A percentile compares a stretch with the other conserved stretches of the same genome.
phyloP scores from a whole-genome alignment of 2,888 invertebrate genomes.

The Germaria angustata region DNA sequence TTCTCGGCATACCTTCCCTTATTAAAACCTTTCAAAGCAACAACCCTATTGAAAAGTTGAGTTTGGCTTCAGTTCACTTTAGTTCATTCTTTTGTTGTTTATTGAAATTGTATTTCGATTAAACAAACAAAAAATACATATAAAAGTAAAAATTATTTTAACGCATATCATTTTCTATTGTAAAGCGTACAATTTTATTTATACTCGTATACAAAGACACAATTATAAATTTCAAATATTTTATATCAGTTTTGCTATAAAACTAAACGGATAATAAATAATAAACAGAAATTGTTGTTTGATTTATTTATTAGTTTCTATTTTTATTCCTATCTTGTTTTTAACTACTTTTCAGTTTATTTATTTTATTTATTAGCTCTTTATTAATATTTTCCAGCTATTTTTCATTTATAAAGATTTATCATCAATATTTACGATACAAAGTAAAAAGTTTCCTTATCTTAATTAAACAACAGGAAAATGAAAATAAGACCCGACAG shows the following conservation, averaged over 20 bases:
- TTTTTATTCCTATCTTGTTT: constrained; percentile 26
- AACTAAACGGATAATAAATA: constrained; percentile 39
- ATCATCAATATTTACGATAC: constrained; percentile 43
- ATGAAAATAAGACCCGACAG: neutral
- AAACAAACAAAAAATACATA: constrained; percentile 18
- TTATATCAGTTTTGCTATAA: constrained; percentile 42
- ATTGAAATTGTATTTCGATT: constrained; percentile 35
- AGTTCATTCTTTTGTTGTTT: constrained; percentile 41
- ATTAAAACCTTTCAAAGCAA: constrained; percentile 7
- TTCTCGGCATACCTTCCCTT: constrained; percentile 13
- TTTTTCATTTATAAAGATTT: constrained; percentile 56
- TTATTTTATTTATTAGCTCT: constrained; percentile 38
- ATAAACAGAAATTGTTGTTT: constrained; percentile 69
- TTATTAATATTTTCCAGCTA: constrained; percentile 42
- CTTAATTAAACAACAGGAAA: constrained; percentile 41
- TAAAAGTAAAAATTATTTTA: neutral
- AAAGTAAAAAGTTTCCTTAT: constrained; percentile 52
- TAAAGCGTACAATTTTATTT: constrained; percentile 29
- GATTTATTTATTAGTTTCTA: constrained; percentile 60
- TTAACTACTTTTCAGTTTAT: constrained; percentile 10
- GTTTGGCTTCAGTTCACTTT: constrained; percentile 52
- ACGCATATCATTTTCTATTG: constrained; percentile 44
- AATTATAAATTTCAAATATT: constrained; percentile 32
- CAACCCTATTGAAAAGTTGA: neutral
- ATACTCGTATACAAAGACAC: constrained; percentile 5